phyloP scores from a whole-genome alignment of 2,888 invertebrate species.

The Tuta absoluta region DNA sequence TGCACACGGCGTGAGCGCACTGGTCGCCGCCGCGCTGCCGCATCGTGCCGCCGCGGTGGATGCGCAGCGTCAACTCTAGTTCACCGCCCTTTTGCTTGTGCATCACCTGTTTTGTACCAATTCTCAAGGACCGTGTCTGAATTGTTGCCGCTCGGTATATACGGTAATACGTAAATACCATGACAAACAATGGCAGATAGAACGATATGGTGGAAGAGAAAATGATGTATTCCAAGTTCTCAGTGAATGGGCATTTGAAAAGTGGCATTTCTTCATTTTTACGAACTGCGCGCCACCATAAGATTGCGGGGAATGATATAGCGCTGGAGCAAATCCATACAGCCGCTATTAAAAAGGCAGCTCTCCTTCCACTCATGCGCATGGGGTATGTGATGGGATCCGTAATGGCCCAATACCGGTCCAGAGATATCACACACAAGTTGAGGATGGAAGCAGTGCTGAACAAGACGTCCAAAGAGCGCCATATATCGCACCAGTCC shows the following conservation, averaged over 20 bases:
- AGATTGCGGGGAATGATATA: constrained; percentile 98
- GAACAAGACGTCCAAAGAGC: constrained; percentile 97
- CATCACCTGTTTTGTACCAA: constrained; percentile 95
- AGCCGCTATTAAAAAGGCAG: constrained; percentile 92
- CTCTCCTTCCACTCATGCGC: constrained; percentile 94
- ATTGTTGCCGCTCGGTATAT: constrained; percentile 97
- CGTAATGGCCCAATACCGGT: constrained; percentile 99
- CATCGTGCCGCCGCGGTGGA: constrained; percentile 94
- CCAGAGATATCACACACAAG: constrained; percentile 97
- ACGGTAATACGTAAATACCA: constrained; percentile 98
- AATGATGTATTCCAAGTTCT: constrained; percentile 96
- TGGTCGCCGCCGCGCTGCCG: constrained; percentile 81
- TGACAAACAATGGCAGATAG: constrained; percentile 97
- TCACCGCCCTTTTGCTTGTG: constrained; percentile 83
- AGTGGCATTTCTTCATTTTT: constrained; percentile 90
- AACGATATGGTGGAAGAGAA: constrained; percentile 99
- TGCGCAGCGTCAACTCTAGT: constrained; percentile 92
- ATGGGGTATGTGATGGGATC: constrained; percentile 99
- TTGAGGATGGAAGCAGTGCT: constrained; percentile 99
- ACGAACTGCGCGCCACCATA: constrained; percentile 96
- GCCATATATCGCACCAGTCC: constrained; percentile 99
- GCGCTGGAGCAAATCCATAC: constrained; percentile 98
- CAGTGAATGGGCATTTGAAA: constrained; percentile 96
- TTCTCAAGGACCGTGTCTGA: constrained; percentile 93
- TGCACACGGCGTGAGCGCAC: constrained; percentile 78